Evolutionary conservation across 2,888 invertebrate genomes (phyloP).

Genomic region (Plagodis dolabraria): DNA sequence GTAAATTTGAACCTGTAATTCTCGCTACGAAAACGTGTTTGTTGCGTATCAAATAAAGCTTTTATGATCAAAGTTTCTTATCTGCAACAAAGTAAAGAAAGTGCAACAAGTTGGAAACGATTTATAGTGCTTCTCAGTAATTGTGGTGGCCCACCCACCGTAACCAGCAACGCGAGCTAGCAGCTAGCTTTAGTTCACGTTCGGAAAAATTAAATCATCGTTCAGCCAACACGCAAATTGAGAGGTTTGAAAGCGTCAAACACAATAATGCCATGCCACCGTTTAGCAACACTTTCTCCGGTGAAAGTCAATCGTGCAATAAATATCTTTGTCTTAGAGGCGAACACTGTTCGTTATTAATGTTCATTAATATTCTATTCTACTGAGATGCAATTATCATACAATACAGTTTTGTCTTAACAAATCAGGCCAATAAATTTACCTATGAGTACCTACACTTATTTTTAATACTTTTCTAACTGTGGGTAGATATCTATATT

Average conservation of each 20-base stretch:
- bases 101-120: slow-evolving; percentile 20
- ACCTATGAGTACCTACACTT: neutral
- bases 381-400: slow-evolving; percentile 38
- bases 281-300: slow-evolving; percentile 79
- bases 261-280: slow-evolving; percentile 58
- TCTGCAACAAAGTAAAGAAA: slow-evolving; percentile 5
- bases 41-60: neutral
- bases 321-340: slow-evolving; percentile 71
- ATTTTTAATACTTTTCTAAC: too few relatives aligned
- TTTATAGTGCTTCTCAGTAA: slow-evolving; percentile 12
- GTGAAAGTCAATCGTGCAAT: slow-evolving; percentile 80
- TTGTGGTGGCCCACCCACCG: slow-evolving; percentile 4
- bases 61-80: neutral
- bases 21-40: neutral
- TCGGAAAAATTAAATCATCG: slow-evolving; percentile 38
- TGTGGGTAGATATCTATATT: too few relatives aligned
- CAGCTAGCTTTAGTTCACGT: slow-evolving; percentile 7
- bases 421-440: slow-evolving; percentile 2
- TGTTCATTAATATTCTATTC: slow-evolving; percentile 40
- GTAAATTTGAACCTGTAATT: slow-evolving; percentile 8
- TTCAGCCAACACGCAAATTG: slow-evolving; percentile 53
- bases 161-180: neutral
- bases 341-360: slow-evolving; percentile 44
- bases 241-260: slow-evolving; percentile 73
- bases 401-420: slow-evolving; percentile 28